Percentiles rank a stretch among this genome's conserved stretches.
Conservation (phyloP, 2,113 vertebrate genomes). For the Periophthalmodon schlosseri region DNA sequence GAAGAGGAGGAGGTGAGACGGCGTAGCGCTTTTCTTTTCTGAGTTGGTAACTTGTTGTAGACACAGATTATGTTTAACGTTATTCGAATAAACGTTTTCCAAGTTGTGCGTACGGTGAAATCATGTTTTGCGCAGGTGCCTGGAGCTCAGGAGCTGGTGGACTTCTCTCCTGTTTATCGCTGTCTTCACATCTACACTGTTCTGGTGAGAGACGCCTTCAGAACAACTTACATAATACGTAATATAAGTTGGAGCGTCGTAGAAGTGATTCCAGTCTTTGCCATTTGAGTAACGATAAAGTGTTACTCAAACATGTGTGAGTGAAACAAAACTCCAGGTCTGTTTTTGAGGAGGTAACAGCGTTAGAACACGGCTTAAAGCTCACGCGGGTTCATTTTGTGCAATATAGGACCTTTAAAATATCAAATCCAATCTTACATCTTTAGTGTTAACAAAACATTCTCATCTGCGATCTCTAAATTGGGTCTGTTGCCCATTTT, state of each 20-base stretch:
- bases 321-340: too few relatives aligned
- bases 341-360: too few relatives aligned
- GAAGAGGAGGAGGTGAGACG: slow-evolving; percentile 87
- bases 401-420: too few relatives aligned
- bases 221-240: background rate
- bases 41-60: too few relatives aligned
- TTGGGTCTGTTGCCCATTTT: too few relatives aligned
- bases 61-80: too few relatives aligned
- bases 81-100: background rate
- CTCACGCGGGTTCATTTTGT: too few relatives aligned
- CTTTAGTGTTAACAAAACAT: too few relatives aligned
- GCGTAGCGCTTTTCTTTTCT: background rate
- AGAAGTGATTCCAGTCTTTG: background rate
- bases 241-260: background rate
- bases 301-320: too few relatives aligned
- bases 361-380: too few relatives aligned
- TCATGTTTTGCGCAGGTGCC: slow-evolving; percentile 78
- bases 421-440: too few relatives aligned
- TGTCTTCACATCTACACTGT: slow-evolving; percentile 95
- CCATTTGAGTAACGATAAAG: background rate
- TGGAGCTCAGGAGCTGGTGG: slow-evolving; percentile 94
- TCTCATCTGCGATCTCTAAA: too few relatives aligned
- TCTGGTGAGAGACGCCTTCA: slow-evolving; percentile 52
- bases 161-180: slow-evolving; percentile 96
- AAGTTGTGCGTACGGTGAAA: background rate